phyloP scores from a whole-genome alignment of 2,888 invertebrate species.

The Cerastis leucographa region DNA sequence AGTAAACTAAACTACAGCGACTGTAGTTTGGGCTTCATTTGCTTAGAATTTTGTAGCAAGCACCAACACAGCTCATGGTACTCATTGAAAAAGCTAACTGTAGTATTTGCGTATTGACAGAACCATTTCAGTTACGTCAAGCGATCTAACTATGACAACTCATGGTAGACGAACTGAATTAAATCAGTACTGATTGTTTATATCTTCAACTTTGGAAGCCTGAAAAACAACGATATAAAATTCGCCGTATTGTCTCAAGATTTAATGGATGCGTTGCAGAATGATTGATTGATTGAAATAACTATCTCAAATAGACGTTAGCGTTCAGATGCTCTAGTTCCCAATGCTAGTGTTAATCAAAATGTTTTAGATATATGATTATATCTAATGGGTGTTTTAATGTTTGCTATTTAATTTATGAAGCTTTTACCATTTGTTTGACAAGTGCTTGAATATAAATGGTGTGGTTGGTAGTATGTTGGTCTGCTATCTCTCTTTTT shows the following conservation, averaged over 20 bases:
- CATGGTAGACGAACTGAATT: background rate
- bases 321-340: constrained; percentile 24
- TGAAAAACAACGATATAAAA: background rate
- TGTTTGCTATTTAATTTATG: constrained; percentile 50
- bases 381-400: constrained; percentile 37
- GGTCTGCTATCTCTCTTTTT: constrained; percentile 17
- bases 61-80: too few species aligned
- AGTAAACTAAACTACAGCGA: too few species aligned
- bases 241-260: constrained; percentile 12
- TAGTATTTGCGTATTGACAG: too few species aligned
- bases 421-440: constrained; percentile 35
- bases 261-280: constrained; percentile 7
- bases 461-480: constrained; percentile 8
- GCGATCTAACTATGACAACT: too few species aligned
- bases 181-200: background rate
- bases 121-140: too few species aligned
- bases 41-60: too few species aligned
- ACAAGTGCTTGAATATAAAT: constrained; percentile 17
- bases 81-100: too few species aligned
- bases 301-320: constrained; percentile 36
- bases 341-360: constrained; percentile 25
- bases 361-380: constrained; percentile 37
- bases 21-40: too few species aligned
- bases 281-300: constrained; percentile 38
- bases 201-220: background rate